Percentiles rank a stretch among this genome's conserved stretches.
These are phyloP conservation scores for Enteromius fasciolatus DNA, from an alignment of 2,797 vertebrate genomes.

Conservation along the genomic window DNA sequence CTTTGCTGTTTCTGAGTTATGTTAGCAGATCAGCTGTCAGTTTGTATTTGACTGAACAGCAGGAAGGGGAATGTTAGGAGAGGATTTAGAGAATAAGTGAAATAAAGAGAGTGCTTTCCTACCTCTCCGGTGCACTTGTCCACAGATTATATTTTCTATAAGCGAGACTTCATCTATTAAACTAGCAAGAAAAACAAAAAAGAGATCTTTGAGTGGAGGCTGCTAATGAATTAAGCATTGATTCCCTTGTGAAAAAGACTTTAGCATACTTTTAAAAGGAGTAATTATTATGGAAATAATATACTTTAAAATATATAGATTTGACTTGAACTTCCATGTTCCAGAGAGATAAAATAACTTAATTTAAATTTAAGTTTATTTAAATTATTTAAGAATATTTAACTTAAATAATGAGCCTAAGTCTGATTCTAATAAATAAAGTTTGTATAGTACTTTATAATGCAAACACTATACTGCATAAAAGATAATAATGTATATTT, in stretches of 20 bases:
- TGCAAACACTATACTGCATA: neutral
- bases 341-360: no score
- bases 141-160: neutral
- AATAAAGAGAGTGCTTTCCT: constrained; percentile 12
- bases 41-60: constrained; percentile 24
- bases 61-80: constrained; percentile 34
- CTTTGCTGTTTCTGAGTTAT: constrained; percentile 16
- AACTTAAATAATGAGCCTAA: neutral
- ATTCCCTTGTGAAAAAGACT: neutral
- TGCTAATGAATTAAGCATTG: neutral
- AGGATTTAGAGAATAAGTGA: constrained; percentile 18
- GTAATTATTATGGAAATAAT: neutral
- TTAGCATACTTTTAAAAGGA: neutral
- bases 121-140: neutral
- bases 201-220: neutral
- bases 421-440: neutral
- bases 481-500: neutral
- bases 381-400: no score
- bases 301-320: neutral
- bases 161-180: neutral
- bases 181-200: neutral
- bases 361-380: no score
- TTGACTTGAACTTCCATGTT: neutral
- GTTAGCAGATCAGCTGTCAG: constrained; percentile 23
- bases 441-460: neutral